A percentile compares a stretch with the other conserved stretches of the same genome.
Conservation (phyloP, 1,140 invertebrate genomes). For the Melipona quadrifasciata region DNA sequence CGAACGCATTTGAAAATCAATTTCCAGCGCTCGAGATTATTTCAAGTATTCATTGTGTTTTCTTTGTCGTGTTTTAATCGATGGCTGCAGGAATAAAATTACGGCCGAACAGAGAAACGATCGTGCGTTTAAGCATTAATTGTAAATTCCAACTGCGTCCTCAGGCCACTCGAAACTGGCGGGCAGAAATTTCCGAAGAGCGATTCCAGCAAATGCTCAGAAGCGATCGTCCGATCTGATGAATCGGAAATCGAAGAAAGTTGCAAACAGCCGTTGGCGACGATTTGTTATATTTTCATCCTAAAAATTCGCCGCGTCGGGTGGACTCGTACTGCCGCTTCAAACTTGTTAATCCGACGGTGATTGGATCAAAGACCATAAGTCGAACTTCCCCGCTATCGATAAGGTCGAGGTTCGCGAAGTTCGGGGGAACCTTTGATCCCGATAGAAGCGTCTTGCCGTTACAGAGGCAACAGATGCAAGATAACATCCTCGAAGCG, state of each 20-base stretch:
- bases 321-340: background rate
- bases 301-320: background rate
- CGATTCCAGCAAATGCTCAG: background rate
- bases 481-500: background rate
- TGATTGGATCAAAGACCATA: background rate
- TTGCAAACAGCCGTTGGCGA: background rate
- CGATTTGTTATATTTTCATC: background rate
- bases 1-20: conserved; percentile 2
- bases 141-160: too few relatives aligned
- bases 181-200: background rate
- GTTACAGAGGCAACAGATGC: background rate
- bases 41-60: background rate
- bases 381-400: background rate
- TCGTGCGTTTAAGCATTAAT: background rate
- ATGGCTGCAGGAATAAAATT: background rate
- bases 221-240: background rate
- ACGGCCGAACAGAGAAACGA: background rate
- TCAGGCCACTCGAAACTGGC: too few relatives aligned
- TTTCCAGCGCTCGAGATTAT: background rate
- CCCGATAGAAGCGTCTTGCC: background rate
- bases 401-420: background rate
- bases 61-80: background rate
- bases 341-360: background rate
- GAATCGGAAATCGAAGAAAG: background rate
- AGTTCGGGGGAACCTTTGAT: background rate